These are phyloP conservation scores for Pantherophis vulpinus DNA, from an alignment of 2,797 vertebrate genomes.

Conservation along the genomic window DNA sequence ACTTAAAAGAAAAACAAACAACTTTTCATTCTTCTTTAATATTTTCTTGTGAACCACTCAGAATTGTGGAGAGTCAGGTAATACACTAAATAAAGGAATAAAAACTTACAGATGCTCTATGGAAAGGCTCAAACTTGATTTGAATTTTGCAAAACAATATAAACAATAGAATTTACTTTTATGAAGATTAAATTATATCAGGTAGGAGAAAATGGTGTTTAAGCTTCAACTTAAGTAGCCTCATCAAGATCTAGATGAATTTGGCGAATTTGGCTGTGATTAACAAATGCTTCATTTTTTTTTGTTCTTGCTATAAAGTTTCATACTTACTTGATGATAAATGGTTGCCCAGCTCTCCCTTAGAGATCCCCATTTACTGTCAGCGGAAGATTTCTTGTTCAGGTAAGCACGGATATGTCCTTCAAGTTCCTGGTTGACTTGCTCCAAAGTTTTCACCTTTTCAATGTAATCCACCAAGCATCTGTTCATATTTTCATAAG, in stretches of 20 bases:
- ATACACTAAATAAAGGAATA: background rate
- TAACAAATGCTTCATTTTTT: background rate
- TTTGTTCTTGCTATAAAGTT: background rate
- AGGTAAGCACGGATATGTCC: constrained; percentile 83
- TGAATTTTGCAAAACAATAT: constrained; percentile 24
- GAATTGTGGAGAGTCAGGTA: background rate
- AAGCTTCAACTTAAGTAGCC: accelerated
- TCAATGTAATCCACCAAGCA: constrained; percentile 90
- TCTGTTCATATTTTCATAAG: constrained; percentile 76
- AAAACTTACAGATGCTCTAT: background rate
- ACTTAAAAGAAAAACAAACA: accelerated
- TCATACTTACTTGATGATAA: constrained; percentile 83
- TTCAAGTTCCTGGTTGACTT: constrained; percentile 89
- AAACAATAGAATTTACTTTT: constrained; percentile 41
- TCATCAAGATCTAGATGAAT: background rate
- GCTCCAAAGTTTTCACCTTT: constrained; percentile 86
- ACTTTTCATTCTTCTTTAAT: background rate
- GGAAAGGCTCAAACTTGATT: constrained; percentile 32
- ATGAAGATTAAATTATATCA: background rate
- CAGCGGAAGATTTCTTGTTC: constrained; percentile 81
- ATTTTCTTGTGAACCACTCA: background rate
- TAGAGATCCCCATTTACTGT: constrained; percentile 79
- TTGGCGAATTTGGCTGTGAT: background rate
- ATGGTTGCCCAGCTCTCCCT: constrained; percentile 85
- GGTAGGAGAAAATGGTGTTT: background rate